A percentile compares a stretch with the other conserved stretches of the same genome.
phyloP scores from a whole-genome alignment of 2,888 invertebrate genomes.

The Gortyna flavago region DNA sequence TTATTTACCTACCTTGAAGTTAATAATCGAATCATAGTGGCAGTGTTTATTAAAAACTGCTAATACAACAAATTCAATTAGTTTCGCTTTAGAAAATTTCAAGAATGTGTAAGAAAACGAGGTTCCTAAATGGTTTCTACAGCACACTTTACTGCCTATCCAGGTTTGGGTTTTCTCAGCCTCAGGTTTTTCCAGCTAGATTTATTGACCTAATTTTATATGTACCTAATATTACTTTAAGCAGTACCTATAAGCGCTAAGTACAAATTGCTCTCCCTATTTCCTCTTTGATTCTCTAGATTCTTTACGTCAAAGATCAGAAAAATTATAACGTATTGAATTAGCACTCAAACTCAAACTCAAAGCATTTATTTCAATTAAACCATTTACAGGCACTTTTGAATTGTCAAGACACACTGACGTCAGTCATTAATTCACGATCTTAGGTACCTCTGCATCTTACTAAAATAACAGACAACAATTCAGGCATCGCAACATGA shows the following conservation, averaged over 20 bases:
- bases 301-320: neutral
- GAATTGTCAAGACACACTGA: no score
- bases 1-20: slow-evolving; percentile 44
- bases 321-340: neutral
- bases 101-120: slow-evolving; percentile 18
- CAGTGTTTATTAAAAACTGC: slow-evolving; percentile 29
- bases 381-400: no score
- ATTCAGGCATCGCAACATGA: slow-evolving; percentile 1
- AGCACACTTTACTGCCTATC: neutral
- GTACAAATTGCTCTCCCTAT: neutral
- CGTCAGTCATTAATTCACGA: neutral
- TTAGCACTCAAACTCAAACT: no score
- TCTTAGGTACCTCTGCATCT: slow-evolving; percentile 6
- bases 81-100: slow-evolving; percentile 26
- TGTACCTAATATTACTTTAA: no score
- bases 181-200: neutral
- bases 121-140: neutral
- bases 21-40: slow-evolving; percentile 32
- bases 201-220: neutral
- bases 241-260: neutral
- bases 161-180: neutral
- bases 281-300: neutral
- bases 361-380: no score
- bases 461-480: slow-evolving; percentile 1
- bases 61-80: slow-evolving; percentile 28